phyloP scores from a whole-genome alignment of 2,888 invertebrate species.

The Xestia rhomboidea region DNA sequence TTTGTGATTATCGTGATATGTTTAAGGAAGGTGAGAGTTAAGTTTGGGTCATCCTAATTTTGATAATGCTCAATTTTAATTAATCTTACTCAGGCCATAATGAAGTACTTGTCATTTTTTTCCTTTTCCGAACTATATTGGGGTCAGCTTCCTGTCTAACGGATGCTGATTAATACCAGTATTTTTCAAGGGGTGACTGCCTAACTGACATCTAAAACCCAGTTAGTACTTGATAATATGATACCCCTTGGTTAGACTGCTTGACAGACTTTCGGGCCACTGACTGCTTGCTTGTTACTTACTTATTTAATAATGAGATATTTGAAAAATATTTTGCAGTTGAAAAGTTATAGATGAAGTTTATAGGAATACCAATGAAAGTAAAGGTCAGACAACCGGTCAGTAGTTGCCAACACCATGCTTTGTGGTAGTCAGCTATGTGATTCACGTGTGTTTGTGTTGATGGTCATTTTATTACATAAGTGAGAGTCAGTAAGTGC shows the following conservation, averaged over 20 bases:
- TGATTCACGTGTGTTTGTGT: constrained; percentile 4
- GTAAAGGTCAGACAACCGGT: not conserved
- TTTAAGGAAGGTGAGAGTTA: not conserved
- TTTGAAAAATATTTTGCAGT: not conserved
- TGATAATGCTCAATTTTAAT: not conserved
- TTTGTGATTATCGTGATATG: not conserved
- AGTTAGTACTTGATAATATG: too few species aligned
- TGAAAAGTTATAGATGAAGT: not conserved
- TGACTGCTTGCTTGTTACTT: too few species aligned
- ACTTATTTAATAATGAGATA: not conserved
- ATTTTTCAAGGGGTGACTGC: too few species aligned
- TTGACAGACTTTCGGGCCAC: too few species aligned
- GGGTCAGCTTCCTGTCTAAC: too few species aligned
- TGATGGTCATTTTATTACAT: constrained; percentile 18
- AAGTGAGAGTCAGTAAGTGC: constrained; percentile 13
- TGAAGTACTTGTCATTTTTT: not conserved
- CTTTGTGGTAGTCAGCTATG: not conserved
- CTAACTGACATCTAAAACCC: too few species aligned
- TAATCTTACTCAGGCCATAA: not conserved
- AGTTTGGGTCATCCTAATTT: not conserved
- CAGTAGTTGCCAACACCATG: not conserved
- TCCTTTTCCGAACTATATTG: too few species aligned
- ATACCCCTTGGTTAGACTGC: too few species aligned
- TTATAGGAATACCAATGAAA: not conserved
- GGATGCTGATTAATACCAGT: too few species aligned